Evolutionary conservation across 2,113 vertebrate species (phyloP).

Genomic region (Anseranas semipalmata): DNA sequence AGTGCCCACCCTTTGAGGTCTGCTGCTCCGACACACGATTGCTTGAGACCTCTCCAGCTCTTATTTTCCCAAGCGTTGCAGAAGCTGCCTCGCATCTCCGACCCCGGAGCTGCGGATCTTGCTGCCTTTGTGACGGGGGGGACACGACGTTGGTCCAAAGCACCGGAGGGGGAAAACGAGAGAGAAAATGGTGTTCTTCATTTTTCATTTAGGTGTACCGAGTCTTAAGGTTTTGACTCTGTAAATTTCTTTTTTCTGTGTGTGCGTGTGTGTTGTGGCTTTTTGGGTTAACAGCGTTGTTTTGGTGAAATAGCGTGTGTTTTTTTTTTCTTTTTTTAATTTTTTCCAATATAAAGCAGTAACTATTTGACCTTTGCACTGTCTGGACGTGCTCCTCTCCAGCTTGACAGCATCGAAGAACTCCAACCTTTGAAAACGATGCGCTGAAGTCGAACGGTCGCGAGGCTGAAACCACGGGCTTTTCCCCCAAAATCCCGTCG

Average conservation of each 20-base stretch:
- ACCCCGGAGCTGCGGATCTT: not conserved
- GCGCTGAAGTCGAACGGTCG: slow-evolving; percentile 39
- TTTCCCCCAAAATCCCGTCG: slow-evolving; percentile 10
- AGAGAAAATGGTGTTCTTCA: slow-evolving; percentile 23
- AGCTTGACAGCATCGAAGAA: slow-evolving; percentile 27
- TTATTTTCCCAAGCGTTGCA: not conserved
- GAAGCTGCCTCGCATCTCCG: slow-evolving; percentile 54
- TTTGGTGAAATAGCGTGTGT: slow-evolving; percentile 53
- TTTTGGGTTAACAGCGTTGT: slow-evolving; percentile 63
- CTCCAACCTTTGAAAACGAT: slow-evolving; percentile 28
- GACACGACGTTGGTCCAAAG: slow-evolving; percentile 30
- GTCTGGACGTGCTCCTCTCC: slow-evolving; percentile 70
- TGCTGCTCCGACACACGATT: slow-evolving; percentile 1
- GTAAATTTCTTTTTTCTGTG: too few relatives aligned
- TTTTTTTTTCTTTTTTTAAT: not conserved
- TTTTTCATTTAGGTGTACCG: slow-evolving; percentile 38
- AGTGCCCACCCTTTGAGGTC: slow-evolving; percentile 63
- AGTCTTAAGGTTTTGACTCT: slow-evolving; percentile 35
- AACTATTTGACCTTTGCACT: slow-evolving; percentile 71
- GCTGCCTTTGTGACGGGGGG: not conserved
- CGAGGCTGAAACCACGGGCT: not conserved
- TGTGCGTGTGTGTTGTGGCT: slow-evolving; percentile 56
- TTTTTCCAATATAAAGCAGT: slow-evolving; percentile 64
- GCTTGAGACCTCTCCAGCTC: slow-evolving; percentile 4
- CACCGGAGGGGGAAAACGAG: slow-evolving; percentile 26